A percentile compares a stretch with the other conserved stretches of the same genome.
Conservation (phyloP, 2,888 invertebrate genomes). For the Plemyria rubiginata region DNA sequence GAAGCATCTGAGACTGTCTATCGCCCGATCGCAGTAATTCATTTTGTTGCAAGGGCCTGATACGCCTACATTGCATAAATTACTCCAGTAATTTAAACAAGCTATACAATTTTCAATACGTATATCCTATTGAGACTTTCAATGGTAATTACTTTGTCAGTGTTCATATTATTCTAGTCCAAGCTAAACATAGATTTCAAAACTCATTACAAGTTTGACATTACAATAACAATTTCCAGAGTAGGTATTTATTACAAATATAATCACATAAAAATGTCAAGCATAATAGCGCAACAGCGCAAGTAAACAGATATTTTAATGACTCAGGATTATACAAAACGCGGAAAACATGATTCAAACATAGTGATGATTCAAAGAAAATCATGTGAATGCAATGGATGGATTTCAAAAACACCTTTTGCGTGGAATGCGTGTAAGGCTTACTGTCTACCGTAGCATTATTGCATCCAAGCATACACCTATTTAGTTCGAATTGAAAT, state of each 20-base stretch:
- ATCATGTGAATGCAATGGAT: conserved; percentile 27
- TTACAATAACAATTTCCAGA: conserved; percentile 4
- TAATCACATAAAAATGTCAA: conserved; percentile 19
- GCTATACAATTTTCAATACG: conserved; percentile 21
- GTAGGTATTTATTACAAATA: conserved; percentile 12
- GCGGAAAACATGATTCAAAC: conserved; percentile 22
- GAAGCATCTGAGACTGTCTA: conserved; percentile 19
- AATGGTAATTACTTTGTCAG: conserved; percentile 25
- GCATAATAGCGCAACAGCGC: conserved; percentile 6
- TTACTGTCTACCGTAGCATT: conserved; percentile 13
- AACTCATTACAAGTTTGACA: conserved; percentile 9
- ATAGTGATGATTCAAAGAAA: conserved; percentile 31
- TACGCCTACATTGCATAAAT: conserved; percentile 37
- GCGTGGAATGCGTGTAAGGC: conserved; percentile 55
- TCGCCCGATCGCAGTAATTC: conserved; percentile 31
- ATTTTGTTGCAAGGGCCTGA: conserved; percentile 30
- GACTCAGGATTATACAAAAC: conserved; percentile 20
- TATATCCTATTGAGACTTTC: conserved; percentile 13
- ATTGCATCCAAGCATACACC: too few species aligned
- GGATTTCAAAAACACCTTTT: conserved; percentile 46
- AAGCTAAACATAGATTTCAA: conserved; percentile 14
- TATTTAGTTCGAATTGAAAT: not conserved
- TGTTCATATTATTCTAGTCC: conserved; percentile 3
- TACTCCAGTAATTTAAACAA: conserved; percentile 23
- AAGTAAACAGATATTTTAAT: conserved; percentile 19